Evolutionary conservation across 2,888 invertebrate species (phyloP).

Genomic region (Cepaea hortensis): DNA sequence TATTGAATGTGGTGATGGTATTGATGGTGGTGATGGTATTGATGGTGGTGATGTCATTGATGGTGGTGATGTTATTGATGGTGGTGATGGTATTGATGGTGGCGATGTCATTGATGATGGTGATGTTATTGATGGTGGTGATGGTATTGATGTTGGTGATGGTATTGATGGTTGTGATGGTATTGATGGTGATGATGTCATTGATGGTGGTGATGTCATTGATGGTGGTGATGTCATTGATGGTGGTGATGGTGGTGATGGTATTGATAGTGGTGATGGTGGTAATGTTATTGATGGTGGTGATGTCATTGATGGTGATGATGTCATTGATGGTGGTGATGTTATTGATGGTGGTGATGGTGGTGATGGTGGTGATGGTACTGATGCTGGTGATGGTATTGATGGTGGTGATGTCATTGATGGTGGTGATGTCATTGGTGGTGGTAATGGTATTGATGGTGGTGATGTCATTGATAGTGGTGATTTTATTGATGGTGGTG

Average conservation of each 20-base stretch:
- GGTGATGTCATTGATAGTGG: too few species aligned
- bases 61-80: too few species aligned
- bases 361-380: slow-evolving; percentile 21
- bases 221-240: not conserved
- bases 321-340: not conserved
- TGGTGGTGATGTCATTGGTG: not conserved
- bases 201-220: not conserved
- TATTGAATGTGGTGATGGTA: not conserved
- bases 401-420: not conserved
- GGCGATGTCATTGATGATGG: too few species aligned
- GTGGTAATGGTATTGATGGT: too few species aligned
- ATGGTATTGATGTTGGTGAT: too few species aligned
- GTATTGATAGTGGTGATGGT: not conserved
- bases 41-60: too few species aligned
- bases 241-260: not conserved
- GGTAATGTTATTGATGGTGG: not conserved
- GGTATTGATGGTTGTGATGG: not conserved
- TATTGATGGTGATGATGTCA: not conserved
- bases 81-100: too few species aligned
- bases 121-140: too few species aligned
- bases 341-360: not conserved
- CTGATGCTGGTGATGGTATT: not conserved
- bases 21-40: not conserved
- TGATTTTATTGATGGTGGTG: too few species aligned
- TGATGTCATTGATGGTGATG: not conserved